Conservation (phyloP, 2,888 invertebrate species). For the Chymomyza caudatula region DNA sequence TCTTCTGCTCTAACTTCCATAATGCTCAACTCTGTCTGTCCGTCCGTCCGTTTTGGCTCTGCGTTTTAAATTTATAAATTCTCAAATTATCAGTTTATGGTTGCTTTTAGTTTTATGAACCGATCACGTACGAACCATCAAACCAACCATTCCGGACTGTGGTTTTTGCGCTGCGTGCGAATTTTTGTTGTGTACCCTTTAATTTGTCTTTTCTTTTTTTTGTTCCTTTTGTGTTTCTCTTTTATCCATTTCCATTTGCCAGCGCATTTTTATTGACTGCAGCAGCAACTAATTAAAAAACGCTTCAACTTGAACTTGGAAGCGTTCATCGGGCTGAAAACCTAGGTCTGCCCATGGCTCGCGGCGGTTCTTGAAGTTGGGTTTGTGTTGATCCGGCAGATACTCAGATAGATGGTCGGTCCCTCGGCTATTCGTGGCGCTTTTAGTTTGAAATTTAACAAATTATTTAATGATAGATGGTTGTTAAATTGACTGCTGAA, state of each 20-base stretch:
- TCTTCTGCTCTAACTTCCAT: background rate
- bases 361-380: background rate
- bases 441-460: slow-evolving; percentile 64
- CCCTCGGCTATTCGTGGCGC: slow-evolving; percentile 45
- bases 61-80: slow-evolving; percentile 68
- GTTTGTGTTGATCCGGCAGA: no score
- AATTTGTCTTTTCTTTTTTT: no score
- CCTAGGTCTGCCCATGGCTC: background rate
- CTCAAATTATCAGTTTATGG: slow-evolving; percentile 72
- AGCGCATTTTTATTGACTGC: slow-evolving; percentile 60
- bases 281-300: slow-evolving; percentile 68
- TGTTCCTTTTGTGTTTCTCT: background rate
- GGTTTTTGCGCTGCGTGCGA: background rate
- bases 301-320: slow-evolving; percentile 39
- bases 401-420: background rate
- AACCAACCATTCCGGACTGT: background rate
- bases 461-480: slow-evolving; percentile 72
- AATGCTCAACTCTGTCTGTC: background rate
- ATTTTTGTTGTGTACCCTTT: background rate
- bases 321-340: slow-evolving; percentile 6
- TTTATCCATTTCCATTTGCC: background rate
- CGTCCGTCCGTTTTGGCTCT: slow-evolving; percentile 34
- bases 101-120: slow-evolving; percentile 71
- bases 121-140: slow-evolving; percentile 62
- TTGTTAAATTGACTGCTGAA: slow-evolving; percentile 54